These are phyloP conservation scores for Hylyphantes graminicola DNA, from an alignment of 1,140 invertebrate genomes.

Conservation along the genomic window DNA sequence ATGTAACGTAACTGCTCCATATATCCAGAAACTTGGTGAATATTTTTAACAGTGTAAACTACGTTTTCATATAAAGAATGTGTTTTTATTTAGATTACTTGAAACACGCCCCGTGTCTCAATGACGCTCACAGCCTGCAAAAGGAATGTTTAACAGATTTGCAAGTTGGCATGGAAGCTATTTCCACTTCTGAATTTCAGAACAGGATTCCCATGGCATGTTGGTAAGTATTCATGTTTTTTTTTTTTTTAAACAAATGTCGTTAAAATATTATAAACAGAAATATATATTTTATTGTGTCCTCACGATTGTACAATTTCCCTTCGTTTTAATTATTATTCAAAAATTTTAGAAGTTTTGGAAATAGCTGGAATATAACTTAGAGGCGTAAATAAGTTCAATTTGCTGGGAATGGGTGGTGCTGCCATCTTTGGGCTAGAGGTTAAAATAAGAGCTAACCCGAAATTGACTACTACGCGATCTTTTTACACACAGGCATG, in stretches of 20 bases:
- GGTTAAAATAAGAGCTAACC: too few species aligned
- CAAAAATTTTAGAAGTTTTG: neutral
- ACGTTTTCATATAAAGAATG: neutral
- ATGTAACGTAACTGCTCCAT: too few species aligned
- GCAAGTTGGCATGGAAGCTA: constrained; percentile 63
- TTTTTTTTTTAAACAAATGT: neutral
- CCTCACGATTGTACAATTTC: neutral
- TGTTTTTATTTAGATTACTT: constrained; percentile 61
- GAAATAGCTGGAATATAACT: neutral
- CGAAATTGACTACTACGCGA: too few species aligned
- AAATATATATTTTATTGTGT: neutral
- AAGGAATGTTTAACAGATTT: constrained; percentile 63
- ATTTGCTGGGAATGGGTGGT: too few species aligned
- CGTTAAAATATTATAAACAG: too few species aligned
- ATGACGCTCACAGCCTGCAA: constrained; percentile 62
- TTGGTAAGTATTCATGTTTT: constrained; percentile 54
- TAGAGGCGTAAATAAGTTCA: neutral
- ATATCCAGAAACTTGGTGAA: too few species aligned
- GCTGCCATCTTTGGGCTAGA: too few species aligned
- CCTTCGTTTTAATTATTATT: neutral
- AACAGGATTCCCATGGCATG: constrained; percentile 64
- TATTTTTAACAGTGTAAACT: too few species aligned
- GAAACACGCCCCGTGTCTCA: constrained; percentile 63
- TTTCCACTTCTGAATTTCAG: constrained; percentile 62
- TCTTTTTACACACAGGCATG: too few species aligned